A percentile compares a stretch with the other conserved stretches of the same genome.
Conservation (phyloP, 1,140 invertebrate species). For the Potamilus streckersoni region DNA sequence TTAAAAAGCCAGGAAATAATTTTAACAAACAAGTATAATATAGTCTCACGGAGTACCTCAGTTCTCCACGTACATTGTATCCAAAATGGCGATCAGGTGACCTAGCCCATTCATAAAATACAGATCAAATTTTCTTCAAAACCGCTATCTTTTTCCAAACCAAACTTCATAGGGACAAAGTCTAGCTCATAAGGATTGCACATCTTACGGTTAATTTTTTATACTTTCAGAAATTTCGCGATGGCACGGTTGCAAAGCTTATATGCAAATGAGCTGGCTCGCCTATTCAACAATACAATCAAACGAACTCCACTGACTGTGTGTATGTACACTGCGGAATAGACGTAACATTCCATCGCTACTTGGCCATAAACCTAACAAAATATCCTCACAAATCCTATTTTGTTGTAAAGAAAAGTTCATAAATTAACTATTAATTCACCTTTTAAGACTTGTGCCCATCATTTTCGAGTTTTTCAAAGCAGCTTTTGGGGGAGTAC, state of each 20-base stretch:
- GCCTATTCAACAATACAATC: slow-evolving; percentile 12
- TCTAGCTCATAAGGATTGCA: background rate
- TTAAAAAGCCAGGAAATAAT: background rate
- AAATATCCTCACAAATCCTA: background rate
- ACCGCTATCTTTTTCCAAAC: background rate
- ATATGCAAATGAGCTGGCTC: slow-evolving; percentile 34
- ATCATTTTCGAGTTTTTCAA: slow-evolving; percentile 25
- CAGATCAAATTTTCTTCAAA: slow-evolving; percentile 3
- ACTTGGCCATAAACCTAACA: background rate
- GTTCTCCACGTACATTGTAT: background rate
- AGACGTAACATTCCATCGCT: slow-evolving; percentile 3
- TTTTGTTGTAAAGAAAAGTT: background rate
- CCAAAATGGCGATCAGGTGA: background rate
- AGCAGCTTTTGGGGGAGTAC: no score
- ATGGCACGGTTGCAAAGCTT: slow-evolving; percentile 24
- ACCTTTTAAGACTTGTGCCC: slow-evolving; percentile 28
- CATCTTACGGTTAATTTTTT: slow-evolving; percentile 6
- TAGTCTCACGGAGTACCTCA: background rate
- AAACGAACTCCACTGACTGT: background rate
- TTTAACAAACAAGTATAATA: background rate
- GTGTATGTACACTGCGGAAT: background rate
- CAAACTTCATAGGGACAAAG: slow-evolving; percentile 4
- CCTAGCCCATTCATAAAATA: background rate
- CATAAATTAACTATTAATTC: background rate
- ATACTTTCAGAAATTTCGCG: slow-evolving; percentile 1